These are phyloP conservation scores for Petrophora chlorosata DNA, from an alignment of 2,888 invertebrate genomes.

Conservation along the genomic window DNA sequence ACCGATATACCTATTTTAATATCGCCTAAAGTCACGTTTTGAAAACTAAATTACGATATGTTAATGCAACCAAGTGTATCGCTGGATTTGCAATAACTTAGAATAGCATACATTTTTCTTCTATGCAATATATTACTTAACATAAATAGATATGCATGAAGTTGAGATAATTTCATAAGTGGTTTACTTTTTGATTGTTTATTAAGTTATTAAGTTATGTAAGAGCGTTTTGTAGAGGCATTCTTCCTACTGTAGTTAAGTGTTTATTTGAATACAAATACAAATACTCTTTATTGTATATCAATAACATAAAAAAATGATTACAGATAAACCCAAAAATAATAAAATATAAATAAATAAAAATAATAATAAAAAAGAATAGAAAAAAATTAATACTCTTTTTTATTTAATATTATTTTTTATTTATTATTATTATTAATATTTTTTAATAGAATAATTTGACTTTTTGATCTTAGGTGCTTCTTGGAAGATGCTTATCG, in stretches of 20 bases:
- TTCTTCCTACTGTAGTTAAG: neutral
- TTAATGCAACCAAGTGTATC: neutral
- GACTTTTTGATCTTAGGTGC: no score
- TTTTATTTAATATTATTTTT: no score
- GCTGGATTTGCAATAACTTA: constrained; percentile 2
- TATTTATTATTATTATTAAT: no score
- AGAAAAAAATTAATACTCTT: no score
- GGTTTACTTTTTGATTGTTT: constrained; percentile 12
- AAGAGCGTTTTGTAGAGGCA: neutral
- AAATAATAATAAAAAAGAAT: no score
- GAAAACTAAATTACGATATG: neutral
- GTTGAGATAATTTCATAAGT: constrained; percentile 14
- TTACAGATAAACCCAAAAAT: no score
- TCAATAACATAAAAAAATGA: no score
- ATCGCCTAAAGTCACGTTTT: constrained; percentile 27
- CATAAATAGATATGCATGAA: constrained; percentile 10
- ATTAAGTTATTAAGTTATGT: constrained; percentile 1
- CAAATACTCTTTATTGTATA: no score
- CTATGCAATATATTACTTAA: constrained; percentile 15
- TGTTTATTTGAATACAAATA: neutral
- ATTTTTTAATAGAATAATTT: no score
- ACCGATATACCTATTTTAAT: constrained; percentile 27
- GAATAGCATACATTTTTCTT: constrained; percentile 13
- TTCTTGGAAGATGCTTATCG: no score
- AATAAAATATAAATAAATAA: no score